Conservation (phyloP, 2,797 vertebrate species). For the Siniperca scherzeri region DNA sequence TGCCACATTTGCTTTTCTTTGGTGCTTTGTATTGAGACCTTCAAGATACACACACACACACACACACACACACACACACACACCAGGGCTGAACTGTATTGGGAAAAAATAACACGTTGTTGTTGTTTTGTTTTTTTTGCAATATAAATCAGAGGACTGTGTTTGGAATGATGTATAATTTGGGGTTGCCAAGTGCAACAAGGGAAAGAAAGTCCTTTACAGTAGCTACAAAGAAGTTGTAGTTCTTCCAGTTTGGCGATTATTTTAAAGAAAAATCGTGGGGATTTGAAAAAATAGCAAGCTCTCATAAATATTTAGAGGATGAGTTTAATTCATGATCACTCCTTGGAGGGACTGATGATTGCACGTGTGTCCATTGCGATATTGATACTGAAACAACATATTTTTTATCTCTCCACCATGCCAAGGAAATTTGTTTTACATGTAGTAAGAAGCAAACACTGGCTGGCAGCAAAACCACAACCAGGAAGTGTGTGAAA, state of each 20-base stretch:
- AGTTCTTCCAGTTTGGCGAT: not conserved
- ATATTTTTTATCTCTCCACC: constrained; percentile 2
- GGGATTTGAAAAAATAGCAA: not conserved
- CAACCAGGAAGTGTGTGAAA: constrained; percentile 20
- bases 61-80: not conserved
- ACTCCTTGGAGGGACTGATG: constrained; percentile 2
- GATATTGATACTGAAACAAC: constrained; percentile 18
- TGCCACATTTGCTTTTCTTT: constrained; percentile 12
- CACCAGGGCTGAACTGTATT: not conserved
- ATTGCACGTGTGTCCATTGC: constrained; percentile 19
- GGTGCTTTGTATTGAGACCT: not conserved
- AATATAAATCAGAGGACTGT: constrained; percentile 2
- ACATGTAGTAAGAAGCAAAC: constrained; percentile 29
- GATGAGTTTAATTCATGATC: constrained; percentile 15
- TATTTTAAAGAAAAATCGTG: not conserved
- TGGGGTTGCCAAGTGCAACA: not conserved
- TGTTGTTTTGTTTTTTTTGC: not conserved
- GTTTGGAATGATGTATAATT: not conserved
- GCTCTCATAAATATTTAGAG: not conserved
- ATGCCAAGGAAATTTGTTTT: not conserved
- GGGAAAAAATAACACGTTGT: not conserved
- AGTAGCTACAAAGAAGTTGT: not conserved
- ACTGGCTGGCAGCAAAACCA: constrained; percentile 30
- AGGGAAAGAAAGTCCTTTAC: not conserved
- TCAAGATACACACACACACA: not conserved